phyloP scores from a whole-genome alignment of 2,888 invertebrate genomes.

The Tridacna crocea region DNA sequence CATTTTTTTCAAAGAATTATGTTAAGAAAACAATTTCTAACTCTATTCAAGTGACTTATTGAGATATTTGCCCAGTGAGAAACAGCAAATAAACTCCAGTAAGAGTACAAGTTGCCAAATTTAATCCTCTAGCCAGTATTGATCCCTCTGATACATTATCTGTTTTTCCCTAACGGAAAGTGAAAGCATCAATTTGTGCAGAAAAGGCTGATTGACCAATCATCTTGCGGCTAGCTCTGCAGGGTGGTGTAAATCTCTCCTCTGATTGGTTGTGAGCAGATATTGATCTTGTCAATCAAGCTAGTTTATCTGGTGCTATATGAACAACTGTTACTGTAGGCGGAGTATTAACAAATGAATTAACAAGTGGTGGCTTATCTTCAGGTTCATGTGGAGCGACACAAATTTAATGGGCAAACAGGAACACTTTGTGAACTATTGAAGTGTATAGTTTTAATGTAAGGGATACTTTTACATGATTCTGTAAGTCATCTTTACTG shows the following conservation, averaged over 20 bases:
- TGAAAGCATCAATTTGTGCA: not conserved
- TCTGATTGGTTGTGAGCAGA: slow-evolving; percentile 29
- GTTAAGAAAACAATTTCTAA: too few species aligned
- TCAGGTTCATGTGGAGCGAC: slow-evolving; percentile 3
- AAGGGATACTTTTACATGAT: slow-evolving; percentile 17
- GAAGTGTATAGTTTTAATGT: slow-evolving; percentile 25
- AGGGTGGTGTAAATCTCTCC: not conserved
- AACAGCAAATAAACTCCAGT: not conserved
- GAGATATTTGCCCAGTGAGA: too few species aligned
- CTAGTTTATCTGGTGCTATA: slow-evolving; percentile 19
- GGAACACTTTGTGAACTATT: slow-evolving; percentile 18
- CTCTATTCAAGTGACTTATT: too few species aligned
- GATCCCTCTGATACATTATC: slow-evolving; percentile 12
- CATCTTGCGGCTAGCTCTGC: not conserved
- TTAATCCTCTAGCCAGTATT: slow-evolving; percentile 12
- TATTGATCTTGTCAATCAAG: slow-evolving; percentile 26
- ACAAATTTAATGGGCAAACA: slow-evolving; percentile 16
- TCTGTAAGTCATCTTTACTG: slow-evolving; percentile 14
- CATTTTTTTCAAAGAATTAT: too few species aligned
- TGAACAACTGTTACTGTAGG: slow-evolving; percentile 25
- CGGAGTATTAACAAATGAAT: slow-evolving; percentile 7
- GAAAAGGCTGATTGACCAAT: slow-evolving; percentile 17
- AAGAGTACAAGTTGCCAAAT: not conserved
- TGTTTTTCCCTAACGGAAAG: slow-evolving; percentile 7
- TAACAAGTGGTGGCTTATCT: slow-evolving; percentile 32